Percentiles rank a stretch among this genome's conserved stretches.
Evolutionary conservation across 1,140 invertebrate genomes (phyloP).

Genomic region (Linepithema humile): DNA sequence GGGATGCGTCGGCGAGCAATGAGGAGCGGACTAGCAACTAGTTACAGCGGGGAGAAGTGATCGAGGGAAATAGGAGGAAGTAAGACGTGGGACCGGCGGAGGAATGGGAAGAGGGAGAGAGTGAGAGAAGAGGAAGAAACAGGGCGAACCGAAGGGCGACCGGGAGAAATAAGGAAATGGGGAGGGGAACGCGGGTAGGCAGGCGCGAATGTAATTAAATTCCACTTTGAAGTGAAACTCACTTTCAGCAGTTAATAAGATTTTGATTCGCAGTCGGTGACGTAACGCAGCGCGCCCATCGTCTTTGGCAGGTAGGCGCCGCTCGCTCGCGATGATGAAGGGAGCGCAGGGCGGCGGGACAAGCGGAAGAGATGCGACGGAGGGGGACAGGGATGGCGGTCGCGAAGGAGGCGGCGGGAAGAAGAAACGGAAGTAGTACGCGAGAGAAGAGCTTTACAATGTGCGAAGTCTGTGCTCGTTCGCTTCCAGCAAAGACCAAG

Average conservation of each 20-base stretch:
- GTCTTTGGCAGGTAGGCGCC: constrained; percentile 57
- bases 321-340: constrained; percentile 33
- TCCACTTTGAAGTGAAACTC: constrained; percentile 79
- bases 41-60: constrained; percentile 29
- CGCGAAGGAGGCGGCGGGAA: background rate
- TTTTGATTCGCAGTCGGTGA: constrained; percentile 79
- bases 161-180: constrained; percentile 29
- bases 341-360: too few relatives aligned
- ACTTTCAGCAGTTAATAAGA: constrained; percentile 81
- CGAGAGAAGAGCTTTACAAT: constrained; percentile 50
- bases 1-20: constrained; percentile 56
- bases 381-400: background rate
- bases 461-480: constrained; percentile 46
- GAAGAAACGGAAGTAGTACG: constrained; percentile 43
- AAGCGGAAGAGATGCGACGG: background rate
- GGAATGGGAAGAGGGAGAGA: background rate
- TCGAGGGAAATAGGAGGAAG: constrained; percentile 41
- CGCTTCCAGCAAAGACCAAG: constrained; percentile 43
- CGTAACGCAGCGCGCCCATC: constrained; percentile 72
- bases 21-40: background rate
- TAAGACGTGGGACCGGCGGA: background rate
- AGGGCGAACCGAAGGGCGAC: constrained; percentile 39
- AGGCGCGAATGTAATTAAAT: constrained; percentile 80
- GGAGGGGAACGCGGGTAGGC: constrained; percentile 44
- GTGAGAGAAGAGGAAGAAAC: constrained; percentile 14